phyloP scores from a whole-genome alignment of 2,797 vertebrate genomes.

The Erpetoichthys calabaricus region DNA sequence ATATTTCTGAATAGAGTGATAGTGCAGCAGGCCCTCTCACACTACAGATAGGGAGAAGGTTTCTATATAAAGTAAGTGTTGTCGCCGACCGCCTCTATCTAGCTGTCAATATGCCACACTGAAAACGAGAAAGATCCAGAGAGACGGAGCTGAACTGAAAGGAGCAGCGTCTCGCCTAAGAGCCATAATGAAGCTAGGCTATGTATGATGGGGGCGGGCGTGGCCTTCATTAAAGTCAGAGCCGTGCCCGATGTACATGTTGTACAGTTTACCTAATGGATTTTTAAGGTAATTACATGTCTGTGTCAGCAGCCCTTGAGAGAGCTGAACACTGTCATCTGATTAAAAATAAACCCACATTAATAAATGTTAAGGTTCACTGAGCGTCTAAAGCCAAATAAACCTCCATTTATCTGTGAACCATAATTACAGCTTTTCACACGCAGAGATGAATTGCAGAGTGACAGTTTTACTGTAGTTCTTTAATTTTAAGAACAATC shows the following conservation, averaged over 20 bases:
- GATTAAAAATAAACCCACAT: constrained; percentile 1
- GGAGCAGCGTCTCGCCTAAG: no score
- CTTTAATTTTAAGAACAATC: background rate
- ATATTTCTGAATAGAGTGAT: no score
- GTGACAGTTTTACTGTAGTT: background rate
- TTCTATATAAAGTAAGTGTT: no score
- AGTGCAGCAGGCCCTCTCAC: no score
- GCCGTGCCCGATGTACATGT: background rate
- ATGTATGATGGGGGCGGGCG: no score
- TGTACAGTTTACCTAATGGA: constrained; percentile 34
- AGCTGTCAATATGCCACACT: no score
- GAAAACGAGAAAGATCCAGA: no score
- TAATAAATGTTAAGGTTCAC: background rate
- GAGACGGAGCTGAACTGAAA: no score
- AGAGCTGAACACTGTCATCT: background rate
- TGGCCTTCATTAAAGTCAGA: no score
- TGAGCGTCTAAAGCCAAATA: background rate
- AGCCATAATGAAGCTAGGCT: no score
- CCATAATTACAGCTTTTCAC: background rate
- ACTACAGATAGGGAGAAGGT: no score
- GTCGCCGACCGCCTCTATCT: no score
- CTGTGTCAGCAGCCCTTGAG: background rate
- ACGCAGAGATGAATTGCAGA: background rate
- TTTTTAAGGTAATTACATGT: constrained; percentile 29
- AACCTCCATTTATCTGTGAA: background rate